These are phyloP conservation scores for Marcusenius ussheri DNA, from an alignment of 2,113 vertebrate species.

Conservation along the genomic window DNA sequence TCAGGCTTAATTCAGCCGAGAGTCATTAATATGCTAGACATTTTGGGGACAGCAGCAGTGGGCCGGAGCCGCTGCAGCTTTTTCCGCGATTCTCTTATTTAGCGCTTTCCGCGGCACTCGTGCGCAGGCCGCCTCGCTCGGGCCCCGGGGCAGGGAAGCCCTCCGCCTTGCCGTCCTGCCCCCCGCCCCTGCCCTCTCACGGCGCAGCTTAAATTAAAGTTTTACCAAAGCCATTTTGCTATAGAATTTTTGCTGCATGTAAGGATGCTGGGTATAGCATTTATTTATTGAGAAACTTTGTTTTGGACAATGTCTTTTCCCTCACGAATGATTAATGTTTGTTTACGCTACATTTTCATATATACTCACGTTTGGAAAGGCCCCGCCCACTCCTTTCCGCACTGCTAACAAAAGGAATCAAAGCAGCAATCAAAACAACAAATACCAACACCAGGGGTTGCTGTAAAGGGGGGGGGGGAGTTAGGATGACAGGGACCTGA, in stretches of 20 bases:
- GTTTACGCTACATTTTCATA: neutral
- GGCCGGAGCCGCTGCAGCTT: neutral
- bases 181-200: conserved; percentile 11
- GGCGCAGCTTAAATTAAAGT: neutral
- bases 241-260: conserved; percentile 12
- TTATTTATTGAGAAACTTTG: neutral
- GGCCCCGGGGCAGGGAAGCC: neutral
- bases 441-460: neutral
- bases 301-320: neutral
- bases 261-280: conserved; percentile 21
- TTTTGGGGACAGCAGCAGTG: conserved; percentile 31
- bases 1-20: conserved; percentile 35
- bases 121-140: conserved; percentile 19
- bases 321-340: neutral
- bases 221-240: neutral
- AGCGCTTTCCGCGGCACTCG: neutral
- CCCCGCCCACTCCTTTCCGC: neutral
- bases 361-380: neutral
- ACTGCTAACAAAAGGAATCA: neutral
- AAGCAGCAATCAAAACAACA: neutral
- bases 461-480: neutral
- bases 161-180: neutral
- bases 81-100: neutral
- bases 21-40: conserved; percentile 38
- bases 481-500: neutral